phyloP scores from a whole-genome alignment of 1,140 invertebrate species.

The Amyelois transitella region DNA sequence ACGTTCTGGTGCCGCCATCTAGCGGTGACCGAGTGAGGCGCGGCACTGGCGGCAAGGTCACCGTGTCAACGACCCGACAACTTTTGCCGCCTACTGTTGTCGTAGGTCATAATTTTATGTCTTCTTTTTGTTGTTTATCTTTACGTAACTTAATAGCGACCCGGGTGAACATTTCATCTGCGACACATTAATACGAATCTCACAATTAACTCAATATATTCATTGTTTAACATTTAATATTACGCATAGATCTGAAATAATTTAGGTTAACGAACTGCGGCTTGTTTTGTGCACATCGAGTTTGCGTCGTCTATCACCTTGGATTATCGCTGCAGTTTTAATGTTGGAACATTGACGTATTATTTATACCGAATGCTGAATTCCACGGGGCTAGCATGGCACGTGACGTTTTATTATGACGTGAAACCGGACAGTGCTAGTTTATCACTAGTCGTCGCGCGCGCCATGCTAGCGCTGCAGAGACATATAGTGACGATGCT shows the following conservation, averaged over 20 bases:
- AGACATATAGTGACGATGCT: too few species aligned
- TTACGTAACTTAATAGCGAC: conserved; percentile 68
- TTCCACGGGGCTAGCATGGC: too few species aligned
- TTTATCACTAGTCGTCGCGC: too few species aligned
- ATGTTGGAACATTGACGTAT: not conserved
- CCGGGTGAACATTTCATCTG: conserved; percentile 39
- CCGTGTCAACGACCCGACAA: conserved; percentile 69
- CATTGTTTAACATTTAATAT: not conserved
- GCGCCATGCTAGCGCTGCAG: too few species aligned
- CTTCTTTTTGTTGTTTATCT: conserved; percentile 74
- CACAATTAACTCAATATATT: not conserved
- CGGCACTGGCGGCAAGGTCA: conserved; percentile 56
- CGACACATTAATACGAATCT: not conserved
- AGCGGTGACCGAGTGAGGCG: conserved; percentile 33
- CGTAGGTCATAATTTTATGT: conserved; percentile 75
- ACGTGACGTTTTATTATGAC: too few species aligned
- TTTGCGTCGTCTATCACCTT: not conserved
- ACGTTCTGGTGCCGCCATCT: conserved; percentile 47
- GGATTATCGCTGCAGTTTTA: not conserved
- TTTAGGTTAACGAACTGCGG: not conserved
- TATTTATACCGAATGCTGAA: not conserved
- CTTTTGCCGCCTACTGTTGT: conserved; percentile 72
- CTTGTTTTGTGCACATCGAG: not conserved
- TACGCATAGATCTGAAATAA: not conserved
- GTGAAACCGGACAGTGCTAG: too few species aligned